Conservation (phyloP, 2,888 invertebrate species). For the Epirrita christyi region DNA sequence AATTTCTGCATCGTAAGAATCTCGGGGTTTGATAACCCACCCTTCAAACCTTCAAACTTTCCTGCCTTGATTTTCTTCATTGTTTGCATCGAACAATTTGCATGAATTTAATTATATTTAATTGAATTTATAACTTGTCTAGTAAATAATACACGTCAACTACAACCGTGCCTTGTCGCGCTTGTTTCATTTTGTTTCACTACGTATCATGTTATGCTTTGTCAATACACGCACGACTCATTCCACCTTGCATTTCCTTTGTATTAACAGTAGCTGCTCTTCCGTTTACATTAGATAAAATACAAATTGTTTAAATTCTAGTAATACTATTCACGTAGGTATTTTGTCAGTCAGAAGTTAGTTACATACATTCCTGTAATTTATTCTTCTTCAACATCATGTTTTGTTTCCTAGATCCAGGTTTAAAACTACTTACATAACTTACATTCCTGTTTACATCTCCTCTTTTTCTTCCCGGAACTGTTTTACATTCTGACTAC, state of each 20-base stretch:
- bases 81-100: too few relatives aligned
- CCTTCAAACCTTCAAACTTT: too few relatives aligned
- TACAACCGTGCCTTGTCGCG: too few relatives aligned
- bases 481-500: constrained; percentile 13
- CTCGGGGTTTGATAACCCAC: too few relatives aligned
- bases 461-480: constrained; percentile 17
- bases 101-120: too few relatives aligned
- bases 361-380: neutral
- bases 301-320: constrained; percentile 22
- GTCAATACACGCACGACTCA: constrained; percentile 17
- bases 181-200: constrained; percentile 15
- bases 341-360: constrained; percentile 2
- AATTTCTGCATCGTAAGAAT: too few relatives aligned
- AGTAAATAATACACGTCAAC: too few relatives aligned
- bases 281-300: constrained; percentile 38
- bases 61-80: too few relatives aligned
- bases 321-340: constrained; percentile 10
- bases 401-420: neutral
- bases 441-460: constrained; percentile 17
- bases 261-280: constrained; percentile 29
- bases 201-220: constrained; percentile 14
- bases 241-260: constrained; percentile 23
- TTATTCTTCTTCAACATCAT: neutral
- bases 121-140: too few relatives aligned
- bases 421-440: neutral